Percentiles rank a stretch among this genome's conserved stretches.
Conservation (phyloP, 2,888 invertebrate genomes). For the Pterobdella sp. region DNA sequence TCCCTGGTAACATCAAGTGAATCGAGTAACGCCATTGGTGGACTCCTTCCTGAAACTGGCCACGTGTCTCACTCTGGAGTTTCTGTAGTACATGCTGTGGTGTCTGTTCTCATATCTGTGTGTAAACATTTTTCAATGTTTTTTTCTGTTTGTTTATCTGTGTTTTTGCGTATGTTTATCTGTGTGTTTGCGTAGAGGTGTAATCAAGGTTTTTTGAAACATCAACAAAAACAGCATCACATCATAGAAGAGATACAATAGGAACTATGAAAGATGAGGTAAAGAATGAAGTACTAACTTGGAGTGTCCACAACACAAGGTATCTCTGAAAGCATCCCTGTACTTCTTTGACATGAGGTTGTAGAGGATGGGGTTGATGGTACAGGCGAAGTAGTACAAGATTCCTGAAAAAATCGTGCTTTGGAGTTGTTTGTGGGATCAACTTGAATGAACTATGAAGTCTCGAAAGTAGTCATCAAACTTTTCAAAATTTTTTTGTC, state of each 20-base stretch:
- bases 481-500: too few relatives aligned
- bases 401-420: conserved; percentile 65
- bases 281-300: too few relatives aligned
- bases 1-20: too few relatives aligned
- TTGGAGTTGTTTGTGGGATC: too few relatives aligned
- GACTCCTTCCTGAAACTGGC: not conserved
- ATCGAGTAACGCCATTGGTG: not conserved
- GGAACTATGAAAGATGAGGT: not conserved
- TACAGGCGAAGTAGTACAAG: conserved; percentile 83
- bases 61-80: not conserved
- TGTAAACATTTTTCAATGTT: too few relatives aligned
- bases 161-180: too few relatives aligned
- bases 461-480: too few relatives aligned
- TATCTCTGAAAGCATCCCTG: conserved; percentile 77
- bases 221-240: too few relatives aligned
- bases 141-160: too few relatives aligned
- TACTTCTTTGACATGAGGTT: conserved; percentile 91
- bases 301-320: conserved; percentile 45
- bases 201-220: conserved; percentile 33
- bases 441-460: too few relatives aligned
- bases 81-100: not conserved
- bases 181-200: not conserved
- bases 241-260: not conserved
- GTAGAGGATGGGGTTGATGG: conserved; percentile 85
- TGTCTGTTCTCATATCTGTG: too few relatives aligned